These are phyloP conservation scores for Trachymyrmex septentrionalis DNA, from an alignment of 1,140 invertebrate species.

Conservation along the genomic window DNA sequence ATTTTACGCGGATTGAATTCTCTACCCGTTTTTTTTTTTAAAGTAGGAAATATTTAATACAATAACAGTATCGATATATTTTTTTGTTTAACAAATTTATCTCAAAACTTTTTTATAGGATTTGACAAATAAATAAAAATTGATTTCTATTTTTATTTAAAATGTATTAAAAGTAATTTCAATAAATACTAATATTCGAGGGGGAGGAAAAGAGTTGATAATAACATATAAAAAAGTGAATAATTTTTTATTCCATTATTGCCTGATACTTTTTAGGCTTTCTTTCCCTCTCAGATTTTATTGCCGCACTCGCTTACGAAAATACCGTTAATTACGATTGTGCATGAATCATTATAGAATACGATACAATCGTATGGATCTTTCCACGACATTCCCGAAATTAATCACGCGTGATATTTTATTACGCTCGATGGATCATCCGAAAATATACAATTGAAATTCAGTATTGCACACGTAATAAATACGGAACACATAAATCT, in stretches of 20 bases:
- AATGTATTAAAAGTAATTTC: not conserved
- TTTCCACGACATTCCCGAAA: slow-evolving; percentile 2
- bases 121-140: not conserved
- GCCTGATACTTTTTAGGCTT: not conserved
- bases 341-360: slow-evolving; percentile 7
- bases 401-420: slow-evolving; percentile 10
- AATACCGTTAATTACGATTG: slow-evolving; percentile 15
- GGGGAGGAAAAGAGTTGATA: not conserved
- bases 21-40: not conserved
- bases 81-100: not conserved
- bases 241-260: not conserved
- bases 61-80: not conserved
- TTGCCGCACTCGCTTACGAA: not conserved
- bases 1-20: not conserved
- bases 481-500: slow-evolving; percentile 19
- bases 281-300: not conserved
- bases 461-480: not conserved
- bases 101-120: not conserved
- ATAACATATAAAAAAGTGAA: not conserved
- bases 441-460: slow-evolving; percentile 37
- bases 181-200: not conserved
- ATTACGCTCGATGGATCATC: not conserved
- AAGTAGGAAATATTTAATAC: not conserved
- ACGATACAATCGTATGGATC: not conserved
- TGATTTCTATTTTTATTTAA: not conserved